Percentiles rank a stretch among this genome's conserved stretches.
Evolutionary conservation across 2,888 invertebrate genomes (phyloP).

Genomic region (Emmelina monodactyla): DNA sequence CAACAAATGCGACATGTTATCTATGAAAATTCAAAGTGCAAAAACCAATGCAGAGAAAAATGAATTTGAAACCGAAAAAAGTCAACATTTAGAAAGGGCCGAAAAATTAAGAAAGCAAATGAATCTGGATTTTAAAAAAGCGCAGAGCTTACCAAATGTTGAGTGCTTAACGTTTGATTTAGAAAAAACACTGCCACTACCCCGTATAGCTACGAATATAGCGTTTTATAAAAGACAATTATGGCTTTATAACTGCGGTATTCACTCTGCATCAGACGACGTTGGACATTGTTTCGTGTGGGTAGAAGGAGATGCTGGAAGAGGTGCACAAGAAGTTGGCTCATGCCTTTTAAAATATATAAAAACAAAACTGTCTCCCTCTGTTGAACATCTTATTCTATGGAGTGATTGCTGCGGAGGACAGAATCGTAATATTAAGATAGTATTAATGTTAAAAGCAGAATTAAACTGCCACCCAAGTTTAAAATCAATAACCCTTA

Average conservation of each 20-base stretch:
- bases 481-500: constrained; percentile 1
- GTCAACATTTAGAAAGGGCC: constrained; percentile 11
- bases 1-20: constrained; percentile 9
- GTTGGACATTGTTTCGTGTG: constrained; percentile 11
- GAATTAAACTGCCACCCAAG: constrained; percentile 1
- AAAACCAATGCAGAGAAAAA: constrained; percentile 7
- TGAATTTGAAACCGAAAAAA: constrained; percentile 6
- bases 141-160: constrained; percentile 10
- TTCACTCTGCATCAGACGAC: constrained; percentile 12
- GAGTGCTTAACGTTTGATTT: constrained; percentile 15
- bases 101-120: constrained; percentile 11
- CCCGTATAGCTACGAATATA: constrained; percentile 13
- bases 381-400: constrained; percentile 6
- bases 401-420: constrained; percentile 12
- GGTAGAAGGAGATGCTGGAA: constrained; percentile 14
- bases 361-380: constrained; percentile 1
- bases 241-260: constrained; percentile 14
- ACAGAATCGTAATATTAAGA: constrained; percentile 7
- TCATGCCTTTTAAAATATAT: constrained; percentile 12
- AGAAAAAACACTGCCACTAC: constrained; percentile 15
- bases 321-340: constrained; percentile 15
- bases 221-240: constrained; percentile 16
- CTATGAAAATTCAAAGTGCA: constrained; percentile 7
- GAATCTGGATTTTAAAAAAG: constrained; percentile 12
- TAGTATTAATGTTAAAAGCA: constrained; percentile 4